Evolutionary conservation across 2,888 invertebrate species (phyloP).

Genomic region (Melanotus villosus): DNA sequence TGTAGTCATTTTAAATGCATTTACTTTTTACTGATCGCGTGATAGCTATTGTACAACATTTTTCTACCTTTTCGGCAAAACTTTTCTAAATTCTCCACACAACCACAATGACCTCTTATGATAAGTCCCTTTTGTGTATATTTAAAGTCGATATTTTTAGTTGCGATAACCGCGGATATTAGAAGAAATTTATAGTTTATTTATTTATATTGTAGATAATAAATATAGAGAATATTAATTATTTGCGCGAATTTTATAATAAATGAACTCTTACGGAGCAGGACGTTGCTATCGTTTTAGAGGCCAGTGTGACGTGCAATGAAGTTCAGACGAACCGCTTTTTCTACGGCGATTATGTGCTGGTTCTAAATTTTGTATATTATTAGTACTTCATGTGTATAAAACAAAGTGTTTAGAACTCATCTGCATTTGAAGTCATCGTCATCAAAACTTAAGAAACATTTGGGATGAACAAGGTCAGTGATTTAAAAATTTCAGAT

Average conservation of each 20-base stretch:
- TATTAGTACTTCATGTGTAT: slow-evolving; percentile 41
- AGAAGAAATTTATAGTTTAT: slow-evolving; percentile 67
- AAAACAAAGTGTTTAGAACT: slow-evolving; percentile 43
- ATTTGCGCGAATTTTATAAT: slow-evolving; percentile 52
- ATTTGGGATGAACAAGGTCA: slow-evolving; percentile 42
- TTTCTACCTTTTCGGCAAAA: slow-evolving; percentile 59
- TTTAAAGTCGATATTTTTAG: slow-evolving; percentile 63
- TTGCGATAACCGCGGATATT: slow-evolving; percentile 62
- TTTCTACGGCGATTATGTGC: slow-evolving; percentile 52
- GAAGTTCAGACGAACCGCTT: slow-evolving; percentile 59
- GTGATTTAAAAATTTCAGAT: slow-evolving; percentile 31
- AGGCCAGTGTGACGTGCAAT: slow-evolving; percentile 68
- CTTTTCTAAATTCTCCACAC: slow-evolving; percentile 62
- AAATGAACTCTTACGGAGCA: slow-evolving; percentile 55
- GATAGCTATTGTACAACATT: slow-evolving; percentile 46
- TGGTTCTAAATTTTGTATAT: slow-evolving; percentile 59
- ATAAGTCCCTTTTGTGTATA: slow-evolving; percentile 65
- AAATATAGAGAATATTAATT: slow-evolving; percentile 51
- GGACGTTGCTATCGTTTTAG: slow-evolving; percentile 54
- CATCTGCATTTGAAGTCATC: slow-evolving; percentile 42
- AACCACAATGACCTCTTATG: slow-evolving; percentile 68
- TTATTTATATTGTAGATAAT: slow-evolving; percentile 70
- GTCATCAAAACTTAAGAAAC: slow-evolving; percentile 2
- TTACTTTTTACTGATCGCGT: slow-evolving; percentile 60
- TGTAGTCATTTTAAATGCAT: slow-evolving; percentile 68